Conservation (phyloP, 2,797 vertebrate genomes). For the Tiaroga cobitis region DNA sequence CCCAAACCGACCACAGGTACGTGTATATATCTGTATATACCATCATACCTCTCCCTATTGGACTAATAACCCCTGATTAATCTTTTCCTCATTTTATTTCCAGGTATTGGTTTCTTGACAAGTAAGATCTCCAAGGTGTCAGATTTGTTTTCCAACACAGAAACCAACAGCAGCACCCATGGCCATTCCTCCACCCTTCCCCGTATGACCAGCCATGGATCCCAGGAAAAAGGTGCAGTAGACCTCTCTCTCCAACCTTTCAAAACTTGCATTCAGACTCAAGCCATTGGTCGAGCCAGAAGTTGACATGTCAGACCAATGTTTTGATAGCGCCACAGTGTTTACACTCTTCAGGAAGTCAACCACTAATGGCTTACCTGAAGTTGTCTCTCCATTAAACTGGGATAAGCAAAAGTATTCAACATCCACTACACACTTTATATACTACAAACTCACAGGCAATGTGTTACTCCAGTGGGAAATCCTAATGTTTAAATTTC, state of each 20-base stretch:
- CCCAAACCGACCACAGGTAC: constrained; percentile 48
- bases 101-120: constrained; percentile 56
- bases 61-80: background rate
- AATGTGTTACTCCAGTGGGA: background rate
- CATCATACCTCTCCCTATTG: background rate
- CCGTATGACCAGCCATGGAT: constrained; percentile 68
- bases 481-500: background rate
- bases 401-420: background rate
- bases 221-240: constrained; percentile 65
- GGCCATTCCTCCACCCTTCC: constrained; percentile 73
- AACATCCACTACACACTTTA: background rate
- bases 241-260: background rate
- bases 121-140: constrained; percentile 63
- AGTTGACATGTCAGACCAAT: constrained; percentile 2
- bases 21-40: background rate
- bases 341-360: background rate
- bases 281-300: background rate
- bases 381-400: background rate
- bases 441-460: background rate
- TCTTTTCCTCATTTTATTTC: background rate
- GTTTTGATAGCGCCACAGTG: constrained; percentile 2
- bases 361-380: background rate
- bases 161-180: constrained; percentile 51
- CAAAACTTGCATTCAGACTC: background rate
- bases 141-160: constrained; percentile 65